phyloP scores from a whole-genome alignment of 2,113 vertebrate genomes.

The Phaetusa simplex region DNA sequence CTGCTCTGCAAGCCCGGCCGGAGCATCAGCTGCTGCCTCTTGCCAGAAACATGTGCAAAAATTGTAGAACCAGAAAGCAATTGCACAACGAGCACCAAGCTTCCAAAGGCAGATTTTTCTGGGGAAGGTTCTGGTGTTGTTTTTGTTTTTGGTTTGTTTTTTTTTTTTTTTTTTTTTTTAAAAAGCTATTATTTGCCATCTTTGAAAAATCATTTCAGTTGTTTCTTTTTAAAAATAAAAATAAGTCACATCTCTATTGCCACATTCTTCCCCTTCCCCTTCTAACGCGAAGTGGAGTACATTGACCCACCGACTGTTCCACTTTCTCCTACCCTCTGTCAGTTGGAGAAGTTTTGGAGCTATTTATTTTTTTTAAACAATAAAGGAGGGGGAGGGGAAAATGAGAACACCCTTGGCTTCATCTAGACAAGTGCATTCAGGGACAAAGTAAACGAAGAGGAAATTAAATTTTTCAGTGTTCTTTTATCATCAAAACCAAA shows the following conservation, averaged over 20 bases:
- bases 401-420: neutral
- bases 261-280: neutral
- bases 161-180: neutral
- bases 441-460: neutral
- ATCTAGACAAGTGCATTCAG: neutral
- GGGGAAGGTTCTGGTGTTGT: neutral
- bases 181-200: neutral
- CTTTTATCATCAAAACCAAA: neutral
- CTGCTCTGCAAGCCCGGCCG: fast-evolving
- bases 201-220: neutral
- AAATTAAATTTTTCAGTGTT: constrained; percentile 3
- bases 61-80: neutral
- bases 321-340: neutral
- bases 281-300: neutral
- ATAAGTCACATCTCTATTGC: neutral
- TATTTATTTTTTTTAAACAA: neutral
- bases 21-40: neutral
- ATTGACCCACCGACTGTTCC: neutral
- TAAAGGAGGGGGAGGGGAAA: neutral
- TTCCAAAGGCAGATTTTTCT: neutral
- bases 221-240: neutral
- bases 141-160: neutral
- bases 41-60: neutral
- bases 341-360: neutral
- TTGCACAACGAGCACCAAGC: neutral